Evolutionary conservation across 92 coral and sea anemone genomes (phyloP).

Genomic region (Micromussa lordhowensis): DNA sequence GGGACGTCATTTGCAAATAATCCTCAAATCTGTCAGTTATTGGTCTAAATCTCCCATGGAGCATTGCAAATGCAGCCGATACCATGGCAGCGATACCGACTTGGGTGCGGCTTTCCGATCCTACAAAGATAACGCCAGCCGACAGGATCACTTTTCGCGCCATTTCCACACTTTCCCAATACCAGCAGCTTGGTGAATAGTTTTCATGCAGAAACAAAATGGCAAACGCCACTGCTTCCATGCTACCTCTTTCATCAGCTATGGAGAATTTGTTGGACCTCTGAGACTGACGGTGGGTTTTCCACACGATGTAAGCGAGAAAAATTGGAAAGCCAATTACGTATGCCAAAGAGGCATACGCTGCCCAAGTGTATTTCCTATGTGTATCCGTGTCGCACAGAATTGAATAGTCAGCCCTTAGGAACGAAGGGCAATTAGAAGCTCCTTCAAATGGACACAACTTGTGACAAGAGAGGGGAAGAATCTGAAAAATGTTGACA

Average conservation of each 20-base stretch:
- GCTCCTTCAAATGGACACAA: slow-evolving; percentile 32
- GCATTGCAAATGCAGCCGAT: slow-evolving; percentile 24
- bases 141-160: slow-evolving; percentile 44
- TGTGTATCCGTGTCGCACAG: slow-evolving; percentile 11
- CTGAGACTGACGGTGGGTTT: slow-evolving; percentile 8
- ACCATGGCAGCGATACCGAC: slow-evolving; percentile 39
- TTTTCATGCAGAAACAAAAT: slow-evolving; percentile 42
- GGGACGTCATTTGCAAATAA: slow-evolving; percentile 32
- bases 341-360: slow-evolving; percentile 10
- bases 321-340: slow-evolving; percentile 36
- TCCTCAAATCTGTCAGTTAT: slow-evolving; percentile 39
- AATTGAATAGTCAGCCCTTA: slow-evolving; percentile 10
- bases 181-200: slow-evolving; percentile 39
- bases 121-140: slow-evolving; percentile 38
- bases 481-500: slow-evolving; percentile 26
- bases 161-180: slow-evolving; percentile 48
- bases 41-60: slow-evolving; percentile 35
- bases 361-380: slow-evolving; percentile 13
- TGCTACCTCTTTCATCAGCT: neutral
- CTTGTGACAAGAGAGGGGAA: slow-evolving; percentile 44
- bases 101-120: slow-evolving; percentile 48
- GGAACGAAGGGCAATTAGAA: neutral
- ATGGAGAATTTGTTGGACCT: neutral
- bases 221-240: neutral
- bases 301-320: slow-evolving; percentile 25